These are phyloP conservation scores for Brenthis hecate DNA, from an alignment of 2,888 invertebrate species.

Conservation along the genomic window DNA sequence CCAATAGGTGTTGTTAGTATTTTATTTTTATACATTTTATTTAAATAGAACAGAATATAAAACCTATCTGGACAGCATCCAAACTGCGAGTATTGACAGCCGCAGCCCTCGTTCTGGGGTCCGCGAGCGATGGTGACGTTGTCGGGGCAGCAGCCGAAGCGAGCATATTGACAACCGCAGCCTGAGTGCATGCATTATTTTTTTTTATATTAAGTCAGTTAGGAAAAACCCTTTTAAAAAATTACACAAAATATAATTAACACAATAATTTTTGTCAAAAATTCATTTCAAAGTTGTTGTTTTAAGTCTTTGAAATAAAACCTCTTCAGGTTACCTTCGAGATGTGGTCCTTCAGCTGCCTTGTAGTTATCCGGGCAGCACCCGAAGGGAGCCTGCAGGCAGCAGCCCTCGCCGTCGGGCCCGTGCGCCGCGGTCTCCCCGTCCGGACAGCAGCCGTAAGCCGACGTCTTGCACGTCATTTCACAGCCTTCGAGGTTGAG, in stretches of 20 bases:
- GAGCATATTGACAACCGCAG: slow-evolving; percentile 89
- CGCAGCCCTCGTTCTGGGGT: slow-evolving; percentile 89
- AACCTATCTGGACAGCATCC: slow-evolving; percentile 94
- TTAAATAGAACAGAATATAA: not conserved
- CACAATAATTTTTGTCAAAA: not conserved
- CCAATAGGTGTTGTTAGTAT: too few relatives aligned
- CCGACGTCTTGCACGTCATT: slow-evolving; percentile 84
- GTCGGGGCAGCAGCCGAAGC: slow-evolving; percentile 94
- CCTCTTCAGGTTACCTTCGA: slow-evolving; percentile 77
- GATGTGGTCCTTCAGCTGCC: slow-evolving; percentile 89
- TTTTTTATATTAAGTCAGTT: not conserved
- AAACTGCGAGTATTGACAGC: slow-evolving; percentile 87
- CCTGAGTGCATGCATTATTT: slow-evolving; percentile 62
- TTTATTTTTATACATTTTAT: too few relatives aligned
- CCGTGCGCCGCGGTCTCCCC: slow-evolving; percentile 93
- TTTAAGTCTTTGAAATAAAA: not conserved
- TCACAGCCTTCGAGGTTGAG: slow-evolving; percentile 88
- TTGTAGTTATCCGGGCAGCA: slow-evolving; percentile 95
- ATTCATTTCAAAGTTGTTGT: too few relatives aligned
- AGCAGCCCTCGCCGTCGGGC: slow-evolving; percentile 90
- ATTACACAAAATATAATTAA: not conserved
- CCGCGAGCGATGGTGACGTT: slow-evolving; percentile 90
- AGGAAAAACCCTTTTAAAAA: not conserved
- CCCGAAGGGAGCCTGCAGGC: slow-evolving; percentile 87
- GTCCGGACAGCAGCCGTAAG: slow-evolving; percentile 94